These are phyloP conservation scores for Bombus confusus DNA, from an alignment of 1,140 invertebrate genomes.

Conservation along the genomic window DNA sequence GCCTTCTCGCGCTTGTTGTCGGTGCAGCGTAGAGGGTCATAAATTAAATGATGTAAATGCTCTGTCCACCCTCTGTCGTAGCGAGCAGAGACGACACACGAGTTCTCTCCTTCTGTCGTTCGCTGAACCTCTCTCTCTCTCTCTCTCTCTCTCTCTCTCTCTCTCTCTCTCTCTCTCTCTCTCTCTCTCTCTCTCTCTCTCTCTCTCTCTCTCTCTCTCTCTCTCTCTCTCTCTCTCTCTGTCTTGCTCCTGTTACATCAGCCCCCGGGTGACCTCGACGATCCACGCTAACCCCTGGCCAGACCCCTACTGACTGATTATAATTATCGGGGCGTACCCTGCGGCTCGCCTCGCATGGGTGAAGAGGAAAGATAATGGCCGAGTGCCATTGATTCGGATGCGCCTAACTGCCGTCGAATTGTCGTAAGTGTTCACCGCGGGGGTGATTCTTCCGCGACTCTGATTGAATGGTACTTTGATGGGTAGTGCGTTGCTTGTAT, in stretches of 20 bases:
- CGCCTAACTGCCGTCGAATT: slow-evolving; percentile 44
- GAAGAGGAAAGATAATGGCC: slow-evolving; percentile 51
- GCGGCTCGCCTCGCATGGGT: slow-evolving; percentile 35
- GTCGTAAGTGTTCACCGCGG: slow-evolving; percentile 27
- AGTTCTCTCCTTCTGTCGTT: not conserved
- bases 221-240: not conserved
- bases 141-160: not conserved
- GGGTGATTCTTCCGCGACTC: not conserved
- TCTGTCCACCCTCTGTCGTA: slow-evolving; percentile 79
- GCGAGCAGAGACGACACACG: slow-evolving; percentile 73
- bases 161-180: not conserved
- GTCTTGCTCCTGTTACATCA: slow-evolving; percentile 2
- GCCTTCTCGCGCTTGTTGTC: slow-evolving; percentile 50
- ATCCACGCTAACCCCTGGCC: slow-evolving; percentile 50
- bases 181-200: not conserved
- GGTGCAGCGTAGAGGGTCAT: slow-evolving; percentile 76
- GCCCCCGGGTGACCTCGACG: slow-evolving; percentile 47
- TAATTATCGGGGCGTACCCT: slow-evolving; percentile 69
- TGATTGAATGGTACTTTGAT: not conserved
- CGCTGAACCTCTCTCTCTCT: not conserved
- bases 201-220: too few species aligned
- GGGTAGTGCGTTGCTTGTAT: not conserved
- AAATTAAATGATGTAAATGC: slow-evolving; percentile 84
- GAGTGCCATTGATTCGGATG: slow-evolving; percentile 43
- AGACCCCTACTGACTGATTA: slow-evolving; percentile 67